A percentile compares a stretch with the other conserved stretches of the same genome.
Evolutionary conservation across 1,140 invertebrate species (phyloP).

Genomic region (Acromyrmex echinatior): DNA sequence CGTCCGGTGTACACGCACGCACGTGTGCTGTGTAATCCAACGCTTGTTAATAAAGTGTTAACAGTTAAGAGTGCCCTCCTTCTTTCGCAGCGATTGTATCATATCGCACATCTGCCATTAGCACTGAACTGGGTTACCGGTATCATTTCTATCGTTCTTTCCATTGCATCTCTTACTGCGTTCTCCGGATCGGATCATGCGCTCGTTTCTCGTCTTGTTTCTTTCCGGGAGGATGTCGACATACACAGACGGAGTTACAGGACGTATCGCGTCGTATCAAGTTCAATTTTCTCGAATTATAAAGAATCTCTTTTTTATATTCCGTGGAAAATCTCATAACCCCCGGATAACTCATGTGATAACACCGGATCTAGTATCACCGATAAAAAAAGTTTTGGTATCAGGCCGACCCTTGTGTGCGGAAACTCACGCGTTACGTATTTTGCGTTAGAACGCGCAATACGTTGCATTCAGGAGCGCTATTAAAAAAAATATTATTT

Average conservation of each 20-base stretch:
- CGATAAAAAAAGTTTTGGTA: conserved; percentile 28
- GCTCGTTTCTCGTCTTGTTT: not conserved
- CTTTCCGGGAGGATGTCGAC: not conserved
- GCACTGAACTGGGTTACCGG: conserved; percentile 57
- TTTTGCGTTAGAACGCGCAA: not conserved
- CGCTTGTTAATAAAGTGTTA: conserved; percentile 40
- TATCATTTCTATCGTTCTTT: not conserved
- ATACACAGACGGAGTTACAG: not conserved
- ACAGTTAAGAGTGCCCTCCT: conserved; percentile 49
- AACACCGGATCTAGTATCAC: not conserved
- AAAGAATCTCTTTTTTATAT: not conserved
- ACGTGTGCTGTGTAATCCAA: not conserved
- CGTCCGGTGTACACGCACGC: not conserved
- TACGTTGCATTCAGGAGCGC: not conserved
- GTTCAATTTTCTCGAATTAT: not conserved
- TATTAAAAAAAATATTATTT: not conserved
- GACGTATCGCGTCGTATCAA: not conserved
- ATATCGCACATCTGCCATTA: conserved; percentile 19
- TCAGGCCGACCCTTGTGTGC: not conserved
- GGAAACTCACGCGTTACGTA: not conserved
- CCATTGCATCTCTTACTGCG: conserved; percentile 21
- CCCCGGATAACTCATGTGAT: conserved; percentile 5
- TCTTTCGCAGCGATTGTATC: conserved; percentile 41
- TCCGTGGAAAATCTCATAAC: not conserved
- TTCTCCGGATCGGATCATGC: not conserved